Evolutionary conservation across 2,113 vertebrate species (phyloP), one percentile per base, ranked within the genome.

Genomic region (Ochotona princeps): DNA sequence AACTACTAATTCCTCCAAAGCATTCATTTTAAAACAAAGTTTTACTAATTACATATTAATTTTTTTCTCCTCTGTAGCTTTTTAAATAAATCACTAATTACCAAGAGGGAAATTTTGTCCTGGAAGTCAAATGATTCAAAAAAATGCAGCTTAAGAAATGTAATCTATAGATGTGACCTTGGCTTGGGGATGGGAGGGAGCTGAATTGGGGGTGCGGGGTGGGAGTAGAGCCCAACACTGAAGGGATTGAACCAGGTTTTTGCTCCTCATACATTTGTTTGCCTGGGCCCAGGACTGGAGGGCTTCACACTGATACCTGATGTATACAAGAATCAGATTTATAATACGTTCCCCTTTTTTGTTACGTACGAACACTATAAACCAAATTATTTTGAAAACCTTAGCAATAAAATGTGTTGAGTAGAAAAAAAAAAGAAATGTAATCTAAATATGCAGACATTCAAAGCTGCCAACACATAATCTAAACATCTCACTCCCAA

Each of bases 301-400:
- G 98, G 97, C 88, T 93, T 96, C 66, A 93, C 82, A 94, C 87
- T 72, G 94, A 82, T 91, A 97, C 83, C 0, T 95, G 93, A 86
- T 98, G 97, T 98, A 97, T 97, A 97, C 96, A 83, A 95, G 97
- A 97, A 97, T 97, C 94, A 97, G 60, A 97, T 98, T 98, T 98
- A 97, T 98, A 98, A 97, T 97, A 97, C 93, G 96, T 96, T 89
- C 96, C 93, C 57, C 21, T 97, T 96, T 98, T 97, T 98, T 98
- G 97, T 98, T 98, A 98, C 96, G 75, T 97, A 97, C 96, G 90
- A 98, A 97, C 25, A 96, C 98, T 98, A 98, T 97, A 98, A 98
- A 98, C 98, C 98, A 98, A 98, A 98, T 97, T 97, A 97, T 97
- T 98, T 97, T 97, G 97, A 98, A 98, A 97, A 96, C 97, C 97